phyloP scores from a whole-genome alignment of 2,888 invertebrate genomes.

The Muschampia staudingeri region DNA sequence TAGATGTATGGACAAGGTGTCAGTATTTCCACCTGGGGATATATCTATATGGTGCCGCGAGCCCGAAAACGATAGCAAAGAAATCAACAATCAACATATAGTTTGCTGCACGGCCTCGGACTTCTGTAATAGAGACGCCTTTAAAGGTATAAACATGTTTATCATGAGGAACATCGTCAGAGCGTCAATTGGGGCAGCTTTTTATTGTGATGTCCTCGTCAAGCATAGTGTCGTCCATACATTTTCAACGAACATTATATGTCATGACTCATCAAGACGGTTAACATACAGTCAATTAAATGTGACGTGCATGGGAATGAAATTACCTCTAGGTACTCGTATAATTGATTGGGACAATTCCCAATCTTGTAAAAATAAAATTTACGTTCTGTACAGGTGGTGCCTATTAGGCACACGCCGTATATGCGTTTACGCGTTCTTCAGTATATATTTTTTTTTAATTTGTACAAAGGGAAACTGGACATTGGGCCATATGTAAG shows the following conservation, averaged over 20 bases:
- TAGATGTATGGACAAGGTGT: conserved; percentile 92
- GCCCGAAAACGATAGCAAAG: conserved; percentile 69
- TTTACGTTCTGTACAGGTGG: too few species aligned
- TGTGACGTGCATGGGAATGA: conserved; percentile 37
- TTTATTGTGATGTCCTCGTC: conserved; percentile 85
- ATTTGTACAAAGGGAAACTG: too few species aligned
- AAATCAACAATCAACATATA: conserved; percentile 69
- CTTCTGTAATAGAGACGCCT: conserved; percentile 92
- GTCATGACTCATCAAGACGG: conserved; percentile 53
- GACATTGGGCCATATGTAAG: too few species aligned
- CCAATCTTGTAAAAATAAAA: background rate
- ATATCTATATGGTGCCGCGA: conserved; percentile 92
- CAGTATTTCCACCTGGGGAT: conserved; percentile 92
- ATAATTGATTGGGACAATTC: conserved; percentile 17
- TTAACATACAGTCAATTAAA: conserved; percentile 26
- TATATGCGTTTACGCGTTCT: background rate
- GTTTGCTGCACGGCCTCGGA: conserved; percentile 93
- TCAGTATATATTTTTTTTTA: too few species aligned
- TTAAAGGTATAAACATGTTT: conserved; percentile 82
- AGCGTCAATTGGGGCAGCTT: conserved; percentile 80
- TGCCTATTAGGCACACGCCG: background rate
- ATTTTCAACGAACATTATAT: conserved; percentile 43
- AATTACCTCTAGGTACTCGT: conserved; percentile 48
- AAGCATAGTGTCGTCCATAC: conserved; percentile 69
- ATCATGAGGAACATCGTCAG: conserved; percentile 79